Percentiles rank a stretch among this genome's conserved stretches.
phyloP scores from a whole-genome alignment of 2,113 vertebrate genomes.

The Caranx ignobilis region DNA sequence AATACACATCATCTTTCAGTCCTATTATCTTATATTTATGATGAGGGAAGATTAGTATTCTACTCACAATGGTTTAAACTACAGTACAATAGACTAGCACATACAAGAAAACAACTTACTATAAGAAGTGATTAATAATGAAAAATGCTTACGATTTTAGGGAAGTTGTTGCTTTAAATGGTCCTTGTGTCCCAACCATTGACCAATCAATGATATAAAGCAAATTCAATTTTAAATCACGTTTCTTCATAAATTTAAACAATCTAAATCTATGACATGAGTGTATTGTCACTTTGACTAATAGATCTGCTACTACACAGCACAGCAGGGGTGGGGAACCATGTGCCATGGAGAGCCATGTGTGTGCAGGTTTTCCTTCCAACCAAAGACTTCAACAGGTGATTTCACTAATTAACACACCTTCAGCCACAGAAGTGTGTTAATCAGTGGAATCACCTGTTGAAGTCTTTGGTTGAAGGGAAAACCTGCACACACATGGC shows the following conservation, averaged over 20 bases:
- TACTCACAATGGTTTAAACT: no score
- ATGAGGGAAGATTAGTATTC: neutral
- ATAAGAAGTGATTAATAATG: neutral
- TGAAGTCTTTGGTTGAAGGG: no score
- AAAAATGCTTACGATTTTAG: neutral
- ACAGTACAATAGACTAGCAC: neutral
- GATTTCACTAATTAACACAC: no score
- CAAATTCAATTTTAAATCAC: neutral
- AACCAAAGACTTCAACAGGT: no score
- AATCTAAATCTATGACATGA: neutral
- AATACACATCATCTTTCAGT: neutral
- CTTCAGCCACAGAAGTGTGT: no score
- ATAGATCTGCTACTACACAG: neutral
- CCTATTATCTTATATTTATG: neutral
- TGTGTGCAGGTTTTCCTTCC: no score
- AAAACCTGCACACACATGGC: no score
- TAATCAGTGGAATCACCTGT: no score
- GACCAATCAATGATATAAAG: neutral
- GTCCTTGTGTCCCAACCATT: neutral
- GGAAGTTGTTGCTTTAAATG: no score
- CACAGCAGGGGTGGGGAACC: no score
- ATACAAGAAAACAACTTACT: neutral
- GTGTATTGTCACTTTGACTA: neutral
- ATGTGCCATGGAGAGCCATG: no score
- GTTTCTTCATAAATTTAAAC: neutral